Conservation (phyloP, 2,797 vertebrate species). For the Protonibea diacanthus region DNA sequence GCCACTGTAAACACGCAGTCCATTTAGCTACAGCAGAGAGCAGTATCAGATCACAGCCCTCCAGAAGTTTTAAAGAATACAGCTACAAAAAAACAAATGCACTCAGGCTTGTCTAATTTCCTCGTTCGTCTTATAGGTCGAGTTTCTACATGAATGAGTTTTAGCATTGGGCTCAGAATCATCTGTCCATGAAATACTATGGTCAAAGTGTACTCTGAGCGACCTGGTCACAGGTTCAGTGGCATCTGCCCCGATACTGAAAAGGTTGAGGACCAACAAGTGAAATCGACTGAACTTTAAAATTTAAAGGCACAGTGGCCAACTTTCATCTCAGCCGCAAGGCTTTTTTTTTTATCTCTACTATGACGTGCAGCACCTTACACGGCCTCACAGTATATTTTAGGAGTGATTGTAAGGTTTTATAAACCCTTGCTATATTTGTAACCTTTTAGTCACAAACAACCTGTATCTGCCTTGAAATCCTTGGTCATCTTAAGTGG, state of each 20-base stretch:
- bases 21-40: neutral
- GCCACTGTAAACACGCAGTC: neutral
- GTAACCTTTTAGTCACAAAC: neutral
- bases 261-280: slow-evolving; percentile 42
- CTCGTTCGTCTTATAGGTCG: slow-evolving; percentile 44
- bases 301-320: slow-evolving; percentile 7
- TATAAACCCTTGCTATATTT: neutral
- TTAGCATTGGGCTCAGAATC: slow-evolving; percentile 42
- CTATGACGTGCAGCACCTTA: neutral
- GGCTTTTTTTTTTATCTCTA: neutral
- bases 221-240: slow-evolving; percentile 34
- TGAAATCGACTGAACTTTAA: slow-evolving; percentile 5
- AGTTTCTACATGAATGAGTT: slow-evolving; percentile 56
- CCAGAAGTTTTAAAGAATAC: slow-evolving; percentile 25
- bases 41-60: neutral
- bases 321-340: neutral
- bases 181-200: slow-evolving; percentile 36
- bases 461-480: neutral
- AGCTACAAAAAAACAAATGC: slow-evolving; percentile 1
- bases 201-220: slow-evolving; percentile 29
- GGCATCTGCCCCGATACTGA: slow-evolving; percentile 6
- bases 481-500: neutral
- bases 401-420: neutral
- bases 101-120: slow-evolving; percentile 26
- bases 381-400: neutral